These are phyloP conservation scores for Caenorhabditis imperialis DNA, from an alignment of 2,888 invertebrate species.

Conservation along the genomic window DNA sequence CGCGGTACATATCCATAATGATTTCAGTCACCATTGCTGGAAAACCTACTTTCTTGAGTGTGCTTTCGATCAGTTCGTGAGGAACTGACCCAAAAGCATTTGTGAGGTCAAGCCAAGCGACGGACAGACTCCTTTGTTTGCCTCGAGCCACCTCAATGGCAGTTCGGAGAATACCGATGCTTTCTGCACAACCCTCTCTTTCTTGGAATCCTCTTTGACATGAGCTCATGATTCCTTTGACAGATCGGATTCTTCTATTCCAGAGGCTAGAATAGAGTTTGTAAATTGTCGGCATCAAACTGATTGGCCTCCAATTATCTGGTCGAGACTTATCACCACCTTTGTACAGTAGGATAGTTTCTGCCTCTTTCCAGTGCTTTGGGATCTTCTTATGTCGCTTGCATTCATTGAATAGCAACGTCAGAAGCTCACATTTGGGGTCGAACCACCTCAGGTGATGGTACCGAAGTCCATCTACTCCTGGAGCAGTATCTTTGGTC, in stretches of 20 bases:
- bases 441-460: slow-evolving; percentile 5
- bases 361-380: slow-evolving; percentile 23
- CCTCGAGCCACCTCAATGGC: slow-evolving; percentile 28
- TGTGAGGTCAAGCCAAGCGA: slow-evolving; percentile 34
- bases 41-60: slow-evolving; percentile 13
- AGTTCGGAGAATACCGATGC: slow-evolving; percentile 24
- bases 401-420: not conserved
- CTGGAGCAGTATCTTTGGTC: slow-evolving; percentile 10
- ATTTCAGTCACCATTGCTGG: slow-evolving; percentile 5
- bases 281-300: slow-evolving; percentile 8
- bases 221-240: slow-evolving; percentile 14
- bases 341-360: slow-evolving; percentile 20
- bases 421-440: not conserved
- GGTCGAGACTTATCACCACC: slow-evolving; percentile 10
- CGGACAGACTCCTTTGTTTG: not conserved
- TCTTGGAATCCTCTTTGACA: slow-evolving; percentile 26
- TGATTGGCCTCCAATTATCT: slow-evolving; percentile 15
- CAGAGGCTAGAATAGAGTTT: slow-evolving; percentile 10
- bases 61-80: slow-evolving; percentile 5
- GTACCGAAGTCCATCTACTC: slow-evolving; percentile 3
- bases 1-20: slow-evolving; percentile 26
- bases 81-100: slow-evolving; percentile 45
- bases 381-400: slow-evolving; percentile 4
- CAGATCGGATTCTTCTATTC: slow-evolving; percentile 6
- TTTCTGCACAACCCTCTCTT: slow-evolving; percentile 20